These are phyloP conservation scores for Melanostigma gelatinosum DNA, from an alignment of 2,113 vertebrate genomes.

Conservation along the genomic window DNA sequence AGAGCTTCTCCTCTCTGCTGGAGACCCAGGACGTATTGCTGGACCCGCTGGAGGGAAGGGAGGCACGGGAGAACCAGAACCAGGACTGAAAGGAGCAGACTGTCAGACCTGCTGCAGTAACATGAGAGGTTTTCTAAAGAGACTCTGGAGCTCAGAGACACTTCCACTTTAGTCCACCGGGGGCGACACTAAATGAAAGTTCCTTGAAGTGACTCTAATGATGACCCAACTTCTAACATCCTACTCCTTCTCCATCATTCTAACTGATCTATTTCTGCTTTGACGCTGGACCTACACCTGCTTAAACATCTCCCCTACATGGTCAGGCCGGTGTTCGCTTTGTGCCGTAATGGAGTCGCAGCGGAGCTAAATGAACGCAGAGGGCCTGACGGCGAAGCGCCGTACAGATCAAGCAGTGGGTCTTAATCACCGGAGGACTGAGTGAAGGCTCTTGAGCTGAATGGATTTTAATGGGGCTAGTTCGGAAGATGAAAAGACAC, in stretches of 20 bases:
- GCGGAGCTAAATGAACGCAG: conserved; percentile 43
- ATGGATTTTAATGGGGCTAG: conserved; percentile 77
- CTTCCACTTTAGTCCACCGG: not conserved
- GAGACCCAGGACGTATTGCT: too few relatives aligned
- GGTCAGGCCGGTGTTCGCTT: not conserved
- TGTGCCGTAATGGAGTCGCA: conserved; percentile 37
- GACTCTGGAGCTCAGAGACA: not conserved
- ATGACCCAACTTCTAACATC: not conserved
- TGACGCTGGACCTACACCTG: not conserved
- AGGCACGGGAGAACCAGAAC: too few relatives aligned
- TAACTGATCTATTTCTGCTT: not conserved
- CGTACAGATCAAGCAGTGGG: conserved; percentile 52
- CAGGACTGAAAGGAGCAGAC: too few relatives aligned
- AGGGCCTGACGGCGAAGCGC: conserved; percentile 26
- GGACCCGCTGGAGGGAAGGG: too few relatives aligned
- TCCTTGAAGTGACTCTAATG: too few relatives aligned
- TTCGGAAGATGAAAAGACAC: conserved; percentile 74
- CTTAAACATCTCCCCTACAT: not conserved
- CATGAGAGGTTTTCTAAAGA: not conserved
- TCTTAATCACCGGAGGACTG: conserved; percentile 67
- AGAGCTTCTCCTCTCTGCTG: too few relatives aligned
- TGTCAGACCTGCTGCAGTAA: too few relatives aligned
- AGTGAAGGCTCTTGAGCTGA: conserved; percentile 75
- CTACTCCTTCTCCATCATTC: not conserved
- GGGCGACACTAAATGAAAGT: not conserved